Evolutionary conservation across 2,797 vertebrate genomes (phyloP).

Genomic region (Allobates femoralis): DNA sequence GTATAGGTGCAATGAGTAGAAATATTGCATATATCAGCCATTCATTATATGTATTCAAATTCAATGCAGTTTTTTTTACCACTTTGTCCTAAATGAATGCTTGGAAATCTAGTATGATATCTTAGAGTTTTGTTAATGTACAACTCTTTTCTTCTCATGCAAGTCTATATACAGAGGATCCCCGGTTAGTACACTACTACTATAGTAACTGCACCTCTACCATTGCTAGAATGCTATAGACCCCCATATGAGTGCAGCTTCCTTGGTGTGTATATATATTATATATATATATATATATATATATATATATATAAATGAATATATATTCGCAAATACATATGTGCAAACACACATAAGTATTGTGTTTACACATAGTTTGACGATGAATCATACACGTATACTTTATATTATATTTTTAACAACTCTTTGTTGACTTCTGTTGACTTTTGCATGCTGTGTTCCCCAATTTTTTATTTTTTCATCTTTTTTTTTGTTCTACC

Average conservation of each 20-base stretch:
- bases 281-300: no score
- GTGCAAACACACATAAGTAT: no score
- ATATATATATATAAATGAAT: no score
- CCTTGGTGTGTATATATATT: background rate
- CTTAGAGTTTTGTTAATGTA: constrained; percentile 60
- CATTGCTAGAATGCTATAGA: background rate
- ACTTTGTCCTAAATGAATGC: background rate
- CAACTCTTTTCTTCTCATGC: constrained; percentile 80
- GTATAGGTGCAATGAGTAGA: background rate
- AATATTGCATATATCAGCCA: background rate
- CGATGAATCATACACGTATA: no score
- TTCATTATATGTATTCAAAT: background rate
- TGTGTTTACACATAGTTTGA: no score
- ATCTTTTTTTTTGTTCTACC: background rate
- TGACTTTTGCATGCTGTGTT: background rate
- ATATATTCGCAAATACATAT: no score
- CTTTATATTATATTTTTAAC: no score
- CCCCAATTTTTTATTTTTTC: background rate
- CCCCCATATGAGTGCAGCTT: background rate
- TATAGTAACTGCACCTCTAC: background rate
- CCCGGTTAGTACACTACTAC: constrained; percentile 87
- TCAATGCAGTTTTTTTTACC: background rate
- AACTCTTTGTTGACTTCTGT: no score
- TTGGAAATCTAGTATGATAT: background rate
- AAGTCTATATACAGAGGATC: constrained; percentile 98